These are phyloP conservation scores for Scomber scombrus DNA, from an alignment of 2,113 vertebrate genomes.

Conservation along the genomic window DNA sequence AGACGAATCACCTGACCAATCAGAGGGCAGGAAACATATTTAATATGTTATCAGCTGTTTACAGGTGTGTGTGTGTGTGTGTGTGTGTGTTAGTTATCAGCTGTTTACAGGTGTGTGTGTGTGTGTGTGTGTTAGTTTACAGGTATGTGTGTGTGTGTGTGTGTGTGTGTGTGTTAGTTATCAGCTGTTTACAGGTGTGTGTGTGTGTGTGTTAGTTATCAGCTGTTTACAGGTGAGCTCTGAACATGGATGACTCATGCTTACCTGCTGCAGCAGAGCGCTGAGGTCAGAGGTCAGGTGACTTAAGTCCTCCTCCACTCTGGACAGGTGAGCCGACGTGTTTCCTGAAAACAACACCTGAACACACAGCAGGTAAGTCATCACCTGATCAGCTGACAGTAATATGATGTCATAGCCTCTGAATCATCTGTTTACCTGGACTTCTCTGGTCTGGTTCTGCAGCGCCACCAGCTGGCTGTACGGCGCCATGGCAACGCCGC, in stretches of 20 bases:
- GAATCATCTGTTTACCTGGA: slow-evolving; percentile 81
- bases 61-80: too few species aligned
- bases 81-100: too few species aligned
- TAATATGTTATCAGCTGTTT: too few species aligned
- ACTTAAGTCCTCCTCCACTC: slow-evolving; percentile 23
- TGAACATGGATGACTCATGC: not conserved
- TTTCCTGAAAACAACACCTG: slow-evolving; percentile 29
- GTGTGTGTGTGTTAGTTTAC: too few species aligned
- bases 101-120: too few species aligned
- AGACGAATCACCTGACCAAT: slow-evolving; percentile 80
- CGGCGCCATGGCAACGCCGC: slow-evolving; percentile 75
- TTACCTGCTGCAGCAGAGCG: slow-evolving; percentile 57
- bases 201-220: too few species aligned
- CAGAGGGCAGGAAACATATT: slow-evolving; percentile 35
- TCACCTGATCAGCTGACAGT: not conserved
- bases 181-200: too few species aligned
- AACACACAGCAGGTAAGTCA: not conserved
- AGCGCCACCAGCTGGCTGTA: slow-evolving; percentile 84
- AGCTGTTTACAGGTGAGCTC: not conserved
- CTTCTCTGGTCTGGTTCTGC: slow-evolving; percentile 85
- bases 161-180: too few species aligned
- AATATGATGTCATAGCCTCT: not conserved
- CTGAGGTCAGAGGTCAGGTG: slow-evolving; percentile 57
- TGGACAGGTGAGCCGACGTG: slow-evolving; percentile 21
- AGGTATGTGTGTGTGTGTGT: too few species aligned